Percentiles rank a stretch among this genome's conserved stretches.
Conservation (phyloP, 1,140 invertebrate species). For the Cheumatopsyche charites region DNA sequence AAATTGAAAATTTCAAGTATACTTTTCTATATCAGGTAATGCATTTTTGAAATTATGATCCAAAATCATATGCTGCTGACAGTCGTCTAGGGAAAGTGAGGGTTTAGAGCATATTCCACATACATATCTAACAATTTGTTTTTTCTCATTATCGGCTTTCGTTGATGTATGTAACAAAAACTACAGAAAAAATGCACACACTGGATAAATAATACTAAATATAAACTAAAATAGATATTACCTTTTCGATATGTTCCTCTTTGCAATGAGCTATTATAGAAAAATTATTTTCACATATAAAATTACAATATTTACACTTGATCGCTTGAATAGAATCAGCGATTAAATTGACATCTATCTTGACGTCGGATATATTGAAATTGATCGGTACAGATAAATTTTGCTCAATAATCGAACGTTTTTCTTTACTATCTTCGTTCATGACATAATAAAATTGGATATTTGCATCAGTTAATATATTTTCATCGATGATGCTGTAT, state of each 20-base stretch:
- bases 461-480: not conserved
- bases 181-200: not conserved
- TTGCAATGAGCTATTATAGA: slow-evolving; percentile 24
- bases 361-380: not conserved
- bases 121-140: slow-evolving; percentile 32
- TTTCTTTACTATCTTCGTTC: not conserved
- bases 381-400: not conserved
- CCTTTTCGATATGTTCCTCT: slow-evolving; percentile 21
- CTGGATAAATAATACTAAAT: not conserved
- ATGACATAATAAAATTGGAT: not conserved
- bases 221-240: not conserved
- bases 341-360: slow-evolving; percentile 21
- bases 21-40: not conserved
- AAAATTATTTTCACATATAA: slow-evolving; percentile 12
- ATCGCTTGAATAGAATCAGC: slow-evolving; percentile 30
- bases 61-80: slow-evolving; percentile 39
- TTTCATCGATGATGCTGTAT: not conserved
- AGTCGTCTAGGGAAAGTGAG: slow-evolving; percentile 25
- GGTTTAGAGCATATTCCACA: slow-evolving; percentile 29
- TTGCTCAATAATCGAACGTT: not conserved
- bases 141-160: slow-evolving; percentile 2
- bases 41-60: slow-evolving; percentile 32
- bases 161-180: not conserved
- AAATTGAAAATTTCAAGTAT: not conserved
- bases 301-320: slow-evolving; percentile 39